Evolutionary conservation across 2,888 invertebrate species (phyloP), one percentile per base, ranked within the genome.

Genomic region (Pocota personata): DNA sequence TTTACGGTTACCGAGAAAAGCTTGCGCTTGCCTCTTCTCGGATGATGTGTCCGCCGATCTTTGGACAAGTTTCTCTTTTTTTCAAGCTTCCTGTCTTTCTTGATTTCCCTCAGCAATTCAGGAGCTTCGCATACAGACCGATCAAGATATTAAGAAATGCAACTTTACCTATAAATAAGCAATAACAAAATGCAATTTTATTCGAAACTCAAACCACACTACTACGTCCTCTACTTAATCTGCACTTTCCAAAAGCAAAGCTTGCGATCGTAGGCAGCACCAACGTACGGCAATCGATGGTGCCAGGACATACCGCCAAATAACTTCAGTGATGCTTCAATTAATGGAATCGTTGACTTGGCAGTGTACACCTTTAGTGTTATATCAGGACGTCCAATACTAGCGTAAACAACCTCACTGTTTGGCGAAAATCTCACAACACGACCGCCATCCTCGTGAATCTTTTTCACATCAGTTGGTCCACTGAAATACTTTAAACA

Each of bases 301-400:
- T 95, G 95, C 95, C 95, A 95, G 0, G 93, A 93, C 76, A 95
- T 90, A 37, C 95, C 95, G 1, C 94, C 94, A 46, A 93, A 94
- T 8, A 95, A 90, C 88, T 93, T 93, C 3, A 95, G 90, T 62
- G 92, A 91, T 0, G 94, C 93, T 87, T 94, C 93, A 10, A 95
- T 89, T 48, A 94, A 90, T 0, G 94, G 93, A 32, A 92, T 89
- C 89, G 95, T 93, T 52, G 93, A 94, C 89, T 93, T 94, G 58
- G 94, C 92, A 89, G 94, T 94, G 50, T 94, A 94, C 0, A 96
- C 94, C 92, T 95, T 96, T 4, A 96, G 90, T 21, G 94, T 93
- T 78, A 94, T 93, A 86, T 95, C 95, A 0, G 96, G 94, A 58
- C 94, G 93, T 8, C 96, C 96, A 57, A 95, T 93, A 30, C 94